A percentile compares a stretch with the other conserved stretches of the same genome.
phyloP scores from a whole-genome alignment of 2,888 invertebrate species.

The Anticlea derivata region DNA sequence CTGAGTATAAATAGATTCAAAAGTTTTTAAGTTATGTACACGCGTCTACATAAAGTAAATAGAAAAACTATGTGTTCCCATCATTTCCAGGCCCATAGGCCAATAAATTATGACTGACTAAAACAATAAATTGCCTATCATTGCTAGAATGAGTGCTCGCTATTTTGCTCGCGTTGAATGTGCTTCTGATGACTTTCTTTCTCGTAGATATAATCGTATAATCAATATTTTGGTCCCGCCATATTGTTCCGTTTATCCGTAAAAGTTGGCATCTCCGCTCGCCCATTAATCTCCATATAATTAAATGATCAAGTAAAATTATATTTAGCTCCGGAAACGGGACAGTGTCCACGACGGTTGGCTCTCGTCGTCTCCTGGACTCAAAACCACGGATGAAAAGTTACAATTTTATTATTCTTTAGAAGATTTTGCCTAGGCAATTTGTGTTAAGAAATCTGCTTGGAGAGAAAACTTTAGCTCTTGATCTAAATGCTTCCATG shows the following conservation, averaged over 20 bases:
- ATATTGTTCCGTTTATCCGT: constrained; percentile 65
- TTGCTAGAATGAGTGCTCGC: too few relatives aligned
- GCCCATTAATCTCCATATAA: constrained; percentile 82
- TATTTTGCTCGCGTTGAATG: too few relatives aligned
- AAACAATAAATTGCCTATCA: too few relatives aligned
- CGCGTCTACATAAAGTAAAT: too few relatives aligned
- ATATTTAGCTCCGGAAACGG: constrained; percentile 80
- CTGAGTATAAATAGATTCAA: too few relatives aligned
- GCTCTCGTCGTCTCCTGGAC: constrained; percentile 50
- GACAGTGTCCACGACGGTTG: constrained; percentile 67
- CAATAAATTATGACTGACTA: too few relatives aligned
- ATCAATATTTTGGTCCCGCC: constrained; percentile 32
- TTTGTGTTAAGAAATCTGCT: too few relatives aligned
- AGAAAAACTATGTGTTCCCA: too few relatives aligned
- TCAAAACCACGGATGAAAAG: constrained; percentile 50
- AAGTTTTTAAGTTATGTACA: too few relatives aligned
- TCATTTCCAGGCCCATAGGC: too few relatives aligned
- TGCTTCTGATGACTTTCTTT: constrained; percentile 5
- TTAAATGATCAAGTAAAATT: constrained; percentile 82
- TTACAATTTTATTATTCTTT: constrained; percentile 35
- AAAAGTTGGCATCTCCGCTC: constrained; percentile 71
- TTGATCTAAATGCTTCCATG: not conserved
- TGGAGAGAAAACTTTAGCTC: constrained; percentile 6
- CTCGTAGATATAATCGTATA: not conserved
- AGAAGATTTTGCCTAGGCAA: too few relatives aligned